phyloP scores from a whole-genome alignment of 2,888 invertebrate species.

The Erpobdella octoculata region DNA sequence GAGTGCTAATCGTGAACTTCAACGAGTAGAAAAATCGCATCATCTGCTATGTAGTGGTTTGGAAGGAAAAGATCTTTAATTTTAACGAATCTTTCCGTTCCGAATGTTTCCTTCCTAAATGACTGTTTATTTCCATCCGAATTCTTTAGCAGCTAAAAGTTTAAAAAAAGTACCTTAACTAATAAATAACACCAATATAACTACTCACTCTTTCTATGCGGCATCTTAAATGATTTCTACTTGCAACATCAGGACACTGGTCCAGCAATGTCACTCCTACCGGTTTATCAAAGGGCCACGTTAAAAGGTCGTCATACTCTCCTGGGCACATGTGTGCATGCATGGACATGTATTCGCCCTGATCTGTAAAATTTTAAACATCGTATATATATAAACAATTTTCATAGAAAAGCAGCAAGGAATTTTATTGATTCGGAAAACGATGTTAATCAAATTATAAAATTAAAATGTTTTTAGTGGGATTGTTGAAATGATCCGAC shows the following conservation, averaged over 20 bases:
- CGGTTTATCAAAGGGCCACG: slow-evolving; percentile 45
- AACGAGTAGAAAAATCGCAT: slow-evolving; percentile 9
- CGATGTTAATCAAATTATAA: not conserved
- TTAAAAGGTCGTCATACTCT: slow-evolving; percentile 44
- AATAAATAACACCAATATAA: not conserved
- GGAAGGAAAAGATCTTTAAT: not conserved
- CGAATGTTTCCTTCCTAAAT: slow-evolving; percentile 2
- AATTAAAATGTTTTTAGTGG: not conserved
- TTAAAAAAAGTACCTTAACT: not conserved
- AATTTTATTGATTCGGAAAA: not conserved
- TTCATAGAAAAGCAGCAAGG: not conserved
- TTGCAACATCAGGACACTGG: slow-evolving; percentile 41
- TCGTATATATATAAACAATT: not conserved
- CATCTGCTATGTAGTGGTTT: slow-evolving; percentile 16
- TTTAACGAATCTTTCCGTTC: slow-evolving; percentile 16
- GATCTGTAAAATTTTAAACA: slow-evolving; percentile 38
- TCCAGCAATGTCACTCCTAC: slow-evolving; percentile 45
- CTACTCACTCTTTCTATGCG: not conserved
- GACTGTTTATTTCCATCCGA: too few species aligned
- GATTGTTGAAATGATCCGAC: too few species aligned
- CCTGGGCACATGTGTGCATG: slow-evolving; percentile 44
- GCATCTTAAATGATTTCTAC: slow-evolving; percentile 1
- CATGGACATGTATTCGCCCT: slow-evolving; percentile 44
- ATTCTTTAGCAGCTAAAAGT: not conserved
- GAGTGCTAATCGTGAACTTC: not conserved